phyloP scores from a whole-genome alignment of 2,888 invertebrate genomes.

The Aromia moschata region DNA sequence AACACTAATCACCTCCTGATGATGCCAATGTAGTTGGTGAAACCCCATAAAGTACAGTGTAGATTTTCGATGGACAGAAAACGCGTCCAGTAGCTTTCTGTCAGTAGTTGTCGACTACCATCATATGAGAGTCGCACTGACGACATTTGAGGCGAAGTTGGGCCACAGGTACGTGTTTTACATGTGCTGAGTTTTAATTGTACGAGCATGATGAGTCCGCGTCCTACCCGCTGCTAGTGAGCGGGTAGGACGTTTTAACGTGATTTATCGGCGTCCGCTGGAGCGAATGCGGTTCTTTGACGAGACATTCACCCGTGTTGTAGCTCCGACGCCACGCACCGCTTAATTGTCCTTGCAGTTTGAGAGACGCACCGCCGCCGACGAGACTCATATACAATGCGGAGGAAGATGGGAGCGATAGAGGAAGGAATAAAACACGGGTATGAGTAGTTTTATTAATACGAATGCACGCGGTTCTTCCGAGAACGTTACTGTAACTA shows the following conservation, averaged over 20 bases:
- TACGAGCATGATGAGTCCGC: slow-evolving; percentile 51
- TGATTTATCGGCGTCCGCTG: slow-evolving; percentile 46
- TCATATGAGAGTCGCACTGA: too few species aligned
- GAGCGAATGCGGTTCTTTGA: slow-evolving; percentile 45
- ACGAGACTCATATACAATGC: slow-evolving; percentile 14
- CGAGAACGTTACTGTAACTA: too few species aligned
- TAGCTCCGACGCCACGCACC: slow-evolving; percentile 24
- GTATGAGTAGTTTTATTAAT: slow-evolving; percentile 5
- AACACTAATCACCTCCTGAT: too few species aligned
- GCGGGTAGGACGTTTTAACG: slow-evolving; percentile 45
- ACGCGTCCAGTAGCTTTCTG: too few species aligned
- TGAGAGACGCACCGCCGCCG: slow-evolving; percentile 9
- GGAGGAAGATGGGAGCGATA: background rate
- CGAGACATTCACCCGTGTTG: slow-evolving; percentile 45
- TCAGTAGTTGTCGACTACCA: too few species aligned
- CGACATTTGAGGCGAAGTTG: slow-evolving; percentile 16
- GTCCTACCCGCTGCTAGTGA: slow-evolving; percentile 34
- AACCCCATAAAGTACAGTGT: too few species aligned
- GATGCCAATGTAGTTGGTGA: too few species aligned
- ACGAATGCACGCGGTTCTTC: background rate
- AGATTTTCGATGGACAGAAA: too few species aligned
- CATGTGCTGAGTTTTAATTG: slow-evolving; percentile 53
- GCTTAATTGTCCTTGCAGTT: slow-evolving; percentile 26
- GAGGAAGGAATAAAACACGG: slow-evolving; percentile 14
- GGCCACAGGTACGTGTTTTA: slow-evolving; percentile 40